Conservation (phyloP, 2,797 vertebrate genomes). For the Phataginus tricuspis region DNA sequence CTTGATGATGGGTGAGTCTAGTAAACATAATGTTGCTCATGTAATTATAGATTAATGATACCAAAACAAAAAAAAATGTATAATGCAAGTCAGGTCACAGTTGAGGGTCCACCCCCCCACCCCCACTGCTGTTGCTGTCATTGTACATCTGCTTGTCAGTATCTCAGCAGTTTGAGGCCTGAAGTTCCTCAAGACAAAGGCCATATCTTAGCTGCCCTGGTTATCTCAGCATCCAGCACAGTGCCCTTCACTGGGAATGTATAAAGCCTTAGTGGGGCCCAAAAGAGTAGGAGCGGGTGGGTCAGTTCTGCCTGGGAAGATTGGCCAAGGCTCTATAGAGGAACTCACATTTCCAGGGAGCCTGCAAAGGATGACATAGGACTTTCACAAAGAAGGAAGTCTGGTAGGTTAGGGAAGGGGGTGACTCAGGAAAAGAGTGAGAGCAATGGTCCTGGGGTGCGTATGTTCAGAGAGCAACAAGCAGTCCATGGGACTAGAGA, state of each 20-base stretch:
- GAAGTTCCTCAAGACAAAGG: background rate
- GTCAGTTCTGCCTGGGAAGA: background rate
- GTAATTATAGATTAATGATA: too few relatives aligned
- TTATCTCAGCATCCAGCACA: background rate
- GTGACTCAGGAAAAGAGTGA: background rate
- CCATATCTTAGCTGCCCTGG: too few relatives aligned
- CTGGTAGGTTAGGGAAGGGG: background rate
- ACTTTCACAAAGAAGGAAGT: background rate
- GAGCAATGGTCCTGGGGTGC: background rate
- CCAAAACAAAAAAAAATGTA: too few relatives aligned
- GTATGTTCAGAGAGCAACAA: fast-evolving
- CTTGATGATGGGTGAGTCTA: too few relatives aligned
- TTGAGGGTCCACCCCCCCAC: background rate
- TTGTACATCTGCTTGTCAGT: background rate
- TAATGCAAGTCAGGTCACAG: background rate
- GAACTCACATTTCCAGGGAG: background rate
- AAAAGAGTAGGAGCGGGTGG: background rate
- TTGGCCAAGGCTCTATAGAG: too few relatives aligned
- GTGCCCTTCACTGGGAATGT: background rate
- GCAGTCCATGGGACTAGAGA: background rate
- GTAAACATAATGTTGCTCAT: too few relatives aligned
- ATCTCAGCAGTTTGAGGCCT: background rate
- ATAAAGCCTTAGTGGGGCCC: background rate
- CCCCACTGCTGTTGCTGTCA: background rate
- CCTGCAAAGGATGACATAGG: background rate